A percentile compares a stretch with the other conserved stretches of the same genome.
These are phyloP conservation scores for Corythaixoides concolor DNA, from an alignment of 2,113 vertebrate species.

Conservation along the genomic window DNA sequence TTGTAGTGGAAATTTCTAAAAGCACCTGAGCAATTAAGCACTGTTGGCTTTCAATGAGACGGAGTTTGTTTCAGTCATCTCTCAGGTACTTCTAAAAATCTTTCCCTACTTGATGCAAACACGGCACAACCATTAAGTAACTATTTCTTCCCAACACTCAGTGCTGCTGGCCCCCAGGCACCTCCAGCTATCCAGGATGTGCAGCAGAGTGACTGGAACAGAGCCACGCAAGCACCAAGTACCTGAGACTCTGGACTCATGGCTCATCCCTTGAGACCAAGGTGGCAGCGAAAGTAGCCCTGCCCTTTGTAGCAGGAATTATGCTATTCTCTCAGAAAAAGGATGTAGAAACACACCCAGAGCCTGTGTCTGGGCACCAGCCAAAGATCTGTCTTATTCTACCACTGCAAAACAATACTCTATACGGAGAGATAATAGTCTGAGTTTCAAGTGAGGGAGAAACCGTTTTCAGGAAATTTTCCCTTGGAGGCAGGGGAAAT, in stretches of 20 bases:
- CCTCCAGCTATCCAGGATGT: neutral
- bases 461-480: neutral
- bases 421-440: neutral
- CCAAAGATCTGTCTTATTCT: neutral
- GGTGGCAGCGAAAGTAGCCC: neutral
- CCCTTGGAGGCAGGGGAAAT: neutral
- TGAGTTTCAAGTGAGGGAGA: neutral
- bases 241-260: neutral
- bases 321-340: neutral
- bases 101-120: neutral
- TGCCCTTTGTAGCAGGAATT: neutral
- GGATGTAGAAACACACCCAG: neutral
- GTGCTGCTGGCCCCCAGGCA: neutral
- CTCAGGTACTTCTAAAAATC: neutral
- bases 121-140: neutral
- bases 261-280: neutral
- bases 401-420: neutral
- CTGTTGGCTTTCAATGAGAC: neutral
- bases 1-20: neutral
- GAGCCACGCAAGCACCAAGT: neutral
- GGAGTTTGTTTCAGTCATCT: neutral
- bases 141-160: neutral
- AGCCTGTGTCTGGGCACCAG: neutral
- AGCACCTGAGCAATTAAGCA: neutral
- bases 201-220: neutral